Base-by-base conservation (phyloP, 2,113 vertebrate genomes). In the Balaenoptera acutorostrata region DNA sequence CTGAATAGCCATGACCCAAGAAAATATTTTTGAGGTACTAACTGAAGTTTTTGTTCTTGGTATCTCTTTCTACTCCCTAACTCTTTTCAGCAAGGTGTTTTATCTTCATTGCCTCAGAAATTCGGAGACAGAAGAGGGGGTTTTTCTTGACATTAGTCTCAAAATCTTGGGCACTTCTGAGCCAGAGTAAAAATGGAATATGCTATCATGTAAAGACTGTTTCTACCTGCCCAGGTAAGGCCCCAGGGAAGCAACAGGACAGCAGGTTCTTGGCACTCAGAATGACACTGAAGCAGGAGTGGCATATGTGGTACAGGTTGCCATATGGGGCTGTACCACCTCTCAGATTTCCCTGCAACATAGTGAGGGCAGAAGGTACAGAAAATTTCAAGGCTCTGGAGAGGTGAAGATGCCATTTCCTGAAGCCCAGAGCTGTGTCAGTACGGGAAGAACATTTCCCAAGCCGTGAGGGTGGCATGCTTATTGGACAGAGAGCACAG, bases 301-400 rank as follows among this genome's bases (percentile, higher is more conserved):
- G 5, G 31, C 1, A 5, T 15, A 14, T 2, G 10, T 57, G 21
- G 6, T 21, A 9, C 3, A 55, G 17, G 21, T 84, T 36, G 23
- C 33, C 71, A 14, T 5, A 2, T 0, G 18, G 17, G 8, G 29
- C 61, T 44, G 10, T 8, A 3, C 17, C 20, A 7, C 5, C n/a
- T 77, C n/a, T 31, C 27, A 14, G n/a, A 31, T 41, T 88, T 36
- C 14, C 33, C 68, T 13, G 5, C 4, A 21, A 61, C 4, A 12
- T 0, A 72, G 6, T 12, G 3, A 17, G 72, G 20, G 27, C 46
- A 71, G 59, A 57, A 44, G 18, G 39, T 36, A 18, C 31, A 81
- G 69, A 59, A 39, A 31, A 64, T 41, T 10, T 72, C 41, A 61
- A 49, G 55, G 14, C 1, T n/a, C 41, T 2, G 41, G 15, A 75